phyloP scores from a whole-genome alignment of 2,113 vertebrate genomes.

The Tragelaphus strepsiceros region DNA sequence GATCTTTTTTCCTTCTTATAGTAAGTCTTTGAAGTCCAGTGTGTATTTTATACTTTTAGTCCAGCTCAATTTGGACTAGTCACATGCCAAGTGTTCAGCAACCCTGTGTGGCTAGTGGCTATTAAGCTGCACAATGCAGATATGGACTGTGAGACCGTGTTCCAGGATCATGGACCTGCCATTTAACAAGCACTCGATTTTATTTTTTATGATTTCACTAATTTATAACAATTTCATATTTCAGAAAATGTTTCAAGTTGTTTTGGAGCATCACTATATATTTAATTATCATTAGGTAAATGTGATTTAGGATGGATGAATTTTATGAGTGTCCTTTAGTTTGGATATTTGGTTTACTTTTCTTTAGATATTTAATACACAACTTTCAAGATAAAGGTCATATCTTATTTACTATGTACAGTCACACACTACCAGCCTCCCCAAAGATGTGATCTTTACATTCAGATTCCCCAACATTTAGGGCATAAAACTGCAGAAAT shows the following conservation, averaged over 20 bases:
- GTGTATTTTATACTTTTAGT: conserved; percentile 1
- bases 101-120: neutral
- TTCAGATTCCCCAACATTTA: neutral
- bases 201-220: neutral
- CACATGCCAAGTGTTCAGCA: neutral
- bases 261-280: neutral
- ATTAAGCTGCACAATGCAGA: neutral
- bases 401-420: neutral
- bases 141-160: neutral
- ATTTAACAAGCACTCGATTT: neutral
- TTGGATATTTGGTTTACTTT: neutral
- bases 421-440: neutral
- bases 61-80: neutral
- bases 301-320: neutral
- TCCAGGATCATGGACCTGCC: neutral
- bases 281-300: neutral
- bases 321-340: neutral
- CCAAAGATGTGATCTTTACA: neutral
- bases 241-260: conserved; percentile 34
- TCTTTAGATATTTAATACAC: neutral
- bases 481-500: neutral
- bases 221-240: conserved; percentile 47
- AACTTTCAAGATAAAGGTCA: neutral
- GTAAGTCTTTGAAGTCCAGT: conserved; percentile 24
- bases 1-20: neutral